Conservation (phyloP, 2,113 vertebrate genomes). For the Eublepharis macularius region DNA sequence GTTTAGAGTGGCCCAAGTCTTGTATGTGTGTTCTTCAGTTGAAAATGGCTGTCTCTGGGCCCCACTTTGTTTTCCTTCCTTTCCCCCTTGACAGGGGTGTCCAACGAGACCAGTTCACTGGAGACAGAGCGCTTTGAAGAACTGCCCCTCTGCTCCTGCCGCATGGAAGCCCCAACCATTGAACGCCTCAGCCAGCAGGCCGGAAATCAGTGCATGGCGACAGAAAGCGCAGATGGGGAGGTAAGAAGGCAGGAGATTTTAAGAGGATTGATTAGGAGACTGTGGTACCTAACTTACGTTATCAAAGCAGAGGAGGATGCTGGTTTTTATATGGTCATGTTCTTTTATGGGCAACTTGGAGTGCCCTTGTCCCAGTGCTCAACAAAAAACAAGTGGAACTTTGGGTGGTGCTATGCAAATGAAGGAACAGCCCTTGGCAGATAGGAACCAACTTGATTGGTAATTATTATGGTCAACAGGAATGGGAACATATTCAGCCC, state of each 20-base stretch:
- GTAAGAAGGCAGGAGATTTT: slow-evolving; percentile 61
- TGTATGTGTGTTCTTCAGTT: not conserved
- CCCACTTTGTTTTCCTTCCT: not conserved
- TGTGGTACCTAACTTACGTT: too few relatives aligned
- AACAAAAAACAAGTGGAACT: too few relatives aligned
- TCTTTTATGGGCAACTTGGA: too few relatives aligned
- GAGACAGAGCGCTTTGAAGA: slow-evolving; percentile 89
- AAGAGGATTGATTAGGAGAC: not conserved
- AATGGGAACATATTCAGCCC: too few relatives aligned
- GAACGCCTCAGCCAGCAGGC: slow-evolving; percentile 79
- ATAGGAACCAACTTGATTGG: too few relatives aligned
- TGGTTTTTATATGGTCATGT: too few relatives aligned
- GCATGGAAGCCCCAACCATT: slow-evolving; percentile 92
- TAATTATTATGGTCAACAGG: too few relatives aligned
- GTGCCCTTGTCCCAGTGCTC: too few relatives aligned
- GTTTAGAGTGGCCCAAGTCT: not conserved
- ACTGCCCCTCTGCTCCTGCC: slow-evolving; percentile 90
- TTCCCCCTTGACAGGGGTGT: slow-evolving; percentile 54
- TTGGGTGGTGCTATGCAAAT: too few relatives aligned
- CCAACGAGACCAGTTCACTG: slow-evolving; percentile 85
- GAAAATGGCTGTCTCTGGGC: not conserved
- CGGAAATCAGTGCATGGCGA: slow-evolving; percentile 88
- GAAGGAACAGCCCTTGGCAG: too few relatives aligned
- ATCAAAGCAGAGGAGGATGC: not conserved
- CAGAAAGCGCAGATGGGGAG: slow-evolving; percentile 89